Evolutionary conservation across 1,140 invertebrate species (phyloP).

Genomic region (Ridgeia piscesae): DNA sequence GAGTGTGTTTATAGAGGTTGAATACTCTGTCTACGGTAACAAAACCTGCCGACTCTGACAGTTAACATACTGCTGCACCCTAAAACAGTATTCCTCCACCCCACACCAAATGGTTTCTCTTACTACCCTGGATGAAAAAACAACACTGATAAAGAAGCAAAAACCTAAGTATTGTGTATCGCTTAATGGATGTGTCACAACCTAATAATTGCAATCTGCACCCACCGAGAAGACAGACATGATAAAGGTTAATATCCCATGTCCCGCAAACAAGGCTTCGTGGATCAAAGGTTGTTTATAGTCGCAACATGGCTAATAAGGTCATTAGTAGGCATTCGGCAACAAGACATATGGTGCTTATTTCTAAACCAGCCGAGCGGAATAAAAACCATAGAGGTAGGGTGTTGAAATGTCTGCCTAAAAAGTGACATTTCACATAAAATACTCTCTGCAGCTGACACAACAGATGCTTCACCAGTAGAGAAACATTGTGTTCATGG

Average conservation of each 20-base stretch:
- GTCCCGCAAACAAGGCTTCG: background rate
- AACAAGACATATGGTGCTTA: background rate
- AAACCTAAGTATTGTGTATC: background rate
- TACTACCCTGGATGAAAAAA: background rate
- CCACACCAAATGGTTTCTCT: background rate
- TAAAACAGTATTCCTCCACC: background rate
- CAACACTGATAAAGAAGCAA: background rate
- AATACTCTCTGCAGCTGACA: background rate
- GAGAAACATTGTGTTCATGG: background rate
- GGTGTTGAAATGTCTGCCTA: background rate
- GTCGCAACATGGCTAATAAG: background rate
- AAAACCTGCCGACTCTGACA: background rate
- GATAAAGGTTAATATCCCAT: constrained; percentile 1
- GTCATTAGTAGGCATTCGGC: background rate
- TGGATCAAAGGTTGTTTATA: background rate
- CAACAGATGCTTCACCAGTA: background rate
- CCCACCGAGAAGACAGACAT: background rate
- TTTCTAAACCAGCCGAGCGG: background rate
- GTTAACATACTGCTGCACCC: background rate
- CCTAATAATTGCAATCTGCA: background rate
- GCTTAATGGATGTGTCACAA: background rate
- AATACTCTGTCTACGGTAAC: background rate
- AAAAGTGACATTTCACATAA: background rate
- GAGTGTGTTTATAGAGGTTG: background rate
- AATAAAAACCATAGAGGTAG: background rate